Base-by-base conservation (phyloP, 1,140 invertebrate species). In the Pachyrhynchus sulphureomaculatus region DNA sequence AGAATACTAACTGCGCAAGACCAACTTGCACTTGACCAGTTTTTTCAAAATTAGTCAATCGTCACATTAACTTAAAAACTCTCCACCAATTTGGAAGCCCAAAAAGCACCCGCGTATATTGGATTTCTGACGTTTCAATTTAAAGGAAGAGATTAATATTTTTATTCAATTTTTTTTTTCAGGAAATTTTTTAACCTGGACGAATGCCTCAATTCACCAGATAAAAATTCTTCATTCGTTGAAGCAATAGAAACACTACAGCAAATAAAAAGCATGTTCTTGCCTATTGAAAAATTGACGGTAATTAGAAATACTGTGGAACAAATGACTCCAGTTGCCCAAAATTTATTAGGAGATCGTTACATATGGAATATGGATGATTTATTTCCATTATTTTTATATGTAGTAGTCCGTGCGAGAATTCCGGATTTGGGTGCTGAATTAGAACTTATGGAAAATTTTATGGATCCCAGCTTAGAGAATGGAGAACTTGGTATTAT, bases 351-450 rank as follows among this genome's bases (percentile, higher is more conserved):
- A 55, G 80, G 81, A 74, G 65, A 64, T 32, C 59, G 80, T 15
- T 89, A 89, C 71, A 72, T 87, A 34, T 91, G 89, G 88, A 88
- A 85, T 66, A 92, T 92, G 88, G 91, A 94, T 76, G 89, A 91
- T 67, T 77, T 94, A 55, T 89, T 94, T 76, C 91, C 91, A 2
- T 85, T 92, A 20, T 93, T 93, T 77, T 86, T 89, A 74, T 93
- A 88, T 76, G 88, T 93, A 33, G 90, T 93, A 24, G 87, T 93
- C 0, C 78, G 91, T 42, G 85, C 91, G 17, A 80, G 88, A 56
- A 88, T 94, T 66, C 82, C 89, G 52, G 89, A 92, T 75, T 82
- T 93, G 13, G 90, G 91, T 2, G 91, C 90, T 12, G 91, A 93
- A 78, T 87, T 93, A 67, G 87, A 91, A 73, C 88, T 93, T 69